A percentile compares a stretch with the other conserved stretches of the same genome.
phyloP scores from a whole-genome alignment of 2,797 vertebrate species.

The Characodon lateralis region DNA sequence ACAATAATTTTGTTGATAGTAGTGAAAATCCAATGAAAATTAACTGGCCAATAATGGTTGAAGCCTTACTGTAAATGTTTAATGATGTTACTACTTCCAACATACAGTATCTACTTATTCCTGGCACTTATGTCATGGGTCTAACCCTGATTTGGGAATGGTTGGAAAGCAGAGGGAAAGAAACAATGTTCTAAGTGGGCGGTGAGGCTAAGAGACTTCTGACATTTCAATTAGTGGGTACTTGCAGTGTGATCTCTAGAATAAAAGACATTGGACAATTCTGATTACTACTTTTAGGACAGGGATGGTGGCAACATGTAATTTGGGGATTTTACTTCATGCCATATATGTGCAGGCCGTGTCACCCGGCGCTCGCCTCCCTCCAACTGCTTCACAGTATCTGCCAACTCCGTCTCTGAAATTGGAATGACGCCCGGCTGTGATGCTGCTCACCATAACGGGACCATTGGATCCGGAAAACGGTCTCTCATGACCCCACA shows the following conservation, averaged over 20 bases:
- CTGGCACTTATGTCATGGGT: slow-evolving; percentile 17
- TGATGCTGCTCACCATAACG: slow-evolving; percentile 54
- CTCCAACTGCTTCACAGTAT: slow-evolving; percentile 50
- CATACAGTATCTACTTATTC: slow-evolving; percentile 20
- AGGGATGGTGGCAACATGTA: slow-evolving; percentile 69
- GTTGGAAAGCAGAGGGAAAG: slow-evolving; percentile 29
- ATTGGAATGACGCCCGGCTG: slow-evolving; percentile 41
- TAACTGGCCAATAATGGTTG: neutral
- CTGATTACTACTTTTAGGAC: slow-evolving; percentile 68
- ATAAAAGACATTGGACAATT: slow-evolving; percentile 54
- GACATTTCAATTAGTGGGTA: slow-evolving; percentile 74
- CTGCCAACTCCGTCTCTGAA: slow-evolving; percentile 53
- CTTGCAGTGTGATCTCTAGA: slow-evolving; percentile 25
- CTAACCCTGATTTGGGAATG: slow-evolving; percentile 18
- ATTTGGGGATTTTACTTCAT: slow-evolving; percentile 69
- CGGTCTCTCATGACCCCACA: slow-evolving; percentile 9
- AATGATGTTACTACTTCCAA: neutral
- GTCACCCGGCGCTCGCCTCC: slow-evolving; percentile 60
- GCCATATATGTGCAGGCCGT: slow-evolving; percentile 52
- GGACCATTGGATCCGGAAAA: slow-evolving; percentile 47
- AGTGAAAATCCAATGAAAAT: neutral
- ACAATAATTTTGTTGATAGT: neutral
- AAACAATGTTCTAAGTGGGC: slow-evolving; percentile 43
- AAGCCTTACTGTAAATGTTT: neutral
- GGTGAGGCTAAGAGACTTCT: slow-evolving; percentile 65